Evolutionary conservation across 2,113 vertebrate genomes (phyloP).

Genomic region (Anolis sagrei): DNA sequence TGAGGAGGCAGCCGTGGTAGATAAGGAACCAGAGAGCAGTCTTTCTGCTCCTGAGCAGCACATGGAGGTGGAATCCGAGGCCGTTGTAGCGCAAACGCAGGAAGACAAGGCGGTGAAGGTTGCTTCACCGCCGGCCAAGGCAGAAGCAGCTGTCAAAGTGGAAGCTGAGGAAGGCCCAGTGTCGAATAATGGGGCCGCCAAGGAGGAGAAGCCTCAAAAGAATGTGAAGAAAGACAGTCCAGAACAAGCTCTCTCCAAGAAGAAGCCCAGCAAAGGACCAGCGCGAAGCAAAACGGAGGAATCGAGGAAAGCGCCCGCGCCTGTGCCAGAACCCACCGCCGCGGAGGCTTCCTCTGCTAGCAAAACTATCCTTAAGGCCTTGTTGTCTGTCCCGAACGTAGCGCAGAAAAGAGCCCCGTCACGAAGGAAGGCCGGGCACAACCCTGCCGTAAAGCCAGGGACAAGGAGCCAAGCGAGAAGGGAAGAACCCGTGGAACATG

Average conservation of each 20-base stretch:
- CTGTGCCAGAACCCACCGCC: not conserved
- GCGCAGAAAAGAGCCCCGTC: conserved; percentile 47
- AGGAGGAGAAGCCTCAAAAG: conserved; percentile 18
- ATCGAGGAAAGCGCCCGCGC: not conserved
- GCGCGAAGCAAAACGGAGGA: conserved; percentile 34
- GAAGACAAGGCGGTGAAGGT: conserved; percentile 22
- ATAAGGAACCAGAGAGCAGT: not conserved
- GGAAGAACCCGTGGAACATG: not conserved
- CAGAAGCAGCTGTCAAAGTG: conserved; percentile 46
- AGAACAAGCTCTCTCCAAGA: conserved; percentile 24
- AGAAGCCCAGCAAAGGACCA: conserved; percentile 46
- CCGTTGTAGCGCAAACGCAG: fast-evolving
- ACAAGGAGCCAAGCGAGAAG: conserved; percentile 36
- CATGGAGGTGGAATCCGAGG: conserved; percentile 18
- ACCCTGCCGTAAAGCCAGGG: conserved; percentile 36
- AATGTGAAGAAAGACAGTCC: conserved; percentile 23
- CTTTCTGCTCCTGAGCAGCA: conserved; percentile 9
- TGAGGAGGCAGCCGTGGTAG: fast-evolving
- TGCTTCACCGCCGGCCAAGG: conserved; percentile 25
- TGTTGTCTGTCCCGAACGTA: conserved; percentile 55
- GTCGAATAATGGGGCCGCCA: not conserved
- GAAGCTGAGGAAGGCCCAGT: fast-evolving
- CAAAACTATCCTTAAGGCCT: conserved; percentile 51
- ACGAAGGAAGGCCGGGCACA: conserved; percentile 59
- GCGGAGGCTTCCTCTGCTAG: not conserved